Percentiles rank a stretch among this genome's conserved stretches.
Evolutionary conservation across 2,797 vertebrate species (phyloP).

Genomic region (Sebastes steindachneri): DNA sequence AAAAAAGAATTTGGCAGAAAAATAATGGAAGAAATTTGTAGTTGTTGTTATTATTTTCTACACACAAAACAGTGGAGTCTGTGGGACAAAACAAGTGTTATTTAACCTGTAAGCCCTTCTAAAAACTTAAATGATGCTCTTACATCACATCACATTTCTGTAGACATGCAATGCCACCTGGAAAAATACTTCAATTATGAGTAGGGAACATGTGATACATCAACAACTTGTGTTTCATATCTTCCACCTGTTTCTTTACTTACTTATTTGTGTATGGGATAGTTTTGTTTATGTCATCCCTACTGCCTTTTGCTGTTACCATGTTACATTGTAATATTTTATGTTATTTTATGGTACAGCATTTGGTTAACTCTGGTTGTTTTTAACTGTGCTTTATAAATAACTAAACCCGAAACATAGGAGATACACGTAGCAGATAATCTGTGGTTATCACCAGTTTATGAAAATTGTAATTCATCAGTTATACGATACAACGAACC

Average conservation of each 20-base stretch:
- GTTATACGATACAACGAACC: neutral
- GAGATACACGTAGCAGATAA: neutral
- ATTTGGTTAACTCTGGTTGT: too few relatives aligned
- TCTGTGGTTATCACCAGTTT: neutral
- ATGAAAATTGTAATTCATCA: neutral
- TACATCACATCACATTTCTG: neutral
- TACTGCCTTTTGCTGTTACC: too few relatives aligned
- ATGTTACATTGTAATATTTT: too few relatives aligned
- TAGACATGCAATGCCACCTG: neutral
- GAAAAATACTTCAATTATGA: neutral
- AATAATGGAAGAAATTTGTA: neutral
- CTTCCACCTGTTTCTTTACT: too few relatives aligned
- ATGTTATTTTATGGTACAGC: too few relatives aligned
- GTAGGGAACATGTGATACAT: neutral
- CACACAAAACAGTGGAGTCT: neutral
- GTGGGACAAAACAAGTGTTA: neutral
- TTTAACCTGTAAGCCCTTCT: neutral
- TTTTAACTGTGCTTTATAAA: too few relatives aligned
- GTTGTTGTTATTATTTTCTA: conserved; percentile 10
- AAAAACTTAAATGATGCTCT: neutral
- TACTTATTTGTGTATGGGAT: too few relatives aligned
- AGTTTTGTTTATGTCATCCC: too few relatives aligned
- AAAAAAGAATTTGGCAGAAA: neutral
- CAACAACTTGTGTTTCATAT: too few relatives aligned
- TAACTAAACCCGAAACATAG: too few relatives aligned